Base-by-base conservation (phyloP, 64 coral and sea anemone genomes). In the Pocillopora verrucosa region DNA sequence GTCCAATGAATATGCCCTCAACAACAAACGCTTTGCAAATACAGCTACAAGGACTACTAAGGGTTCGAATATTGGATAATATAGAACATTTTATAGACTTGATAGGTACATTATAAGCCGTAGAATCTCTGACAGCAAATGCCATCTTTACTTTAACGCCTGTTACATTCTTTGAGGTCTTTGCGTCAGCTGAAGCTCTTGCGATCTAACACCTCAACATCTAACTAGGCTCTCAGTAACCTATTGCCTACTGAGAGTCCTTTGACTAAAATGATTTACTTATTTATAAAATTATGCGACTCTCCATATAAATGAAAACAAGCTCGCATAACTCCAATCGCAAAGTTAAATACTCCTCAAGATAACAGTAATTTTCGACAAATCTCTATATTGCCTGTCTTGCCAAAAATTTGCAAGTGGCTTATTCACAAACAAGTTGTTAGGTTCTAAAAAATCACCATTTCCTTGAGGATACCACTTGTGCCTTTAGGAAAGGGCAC, bases 301-400 rank as follows among this genome's bases (percentile, higher is more conserved):
- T 88, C 76, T 77, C 87, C 87, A 77, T 16, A 45, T 56, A 61
- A 69, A 37, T 88, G 87, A 72, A 76, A 88, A 77, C 16, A n/a
- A 38, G 87, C 87, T 56, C 17, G 87, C 20, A 88, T 87, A 65
- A 87, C 58, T 65, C 22, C 84, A 22, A 87, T 87, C 59, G 63
- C 84, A 41, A 87, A 87, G 84, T 25, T 72, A n/a, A 36, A 68
- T 69, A 38, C 34, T 36, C 58, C 64, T 56, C 22, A 87, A 56
- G 61, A 65, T n/a, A 87, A 73, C 13, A 87, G 72, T 87, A 34
- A 73, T 73, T 72, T 87, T 56, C 16, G 64, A 16, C 64, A 63
- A 68, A 87, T 87, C 61, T 36, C 84, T 22, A 87, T 87, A 1
- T 72, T 87, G 34, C 84, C 84, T 15, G 84, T 87, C 22, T 65